A percentile compares a stretch with the other conserved stretches of the same genome.
phyloP scores from a whole-genome alignment of 2,797 vertebrate genomes.

The Chiroxiphia lanceolata region DNA sequence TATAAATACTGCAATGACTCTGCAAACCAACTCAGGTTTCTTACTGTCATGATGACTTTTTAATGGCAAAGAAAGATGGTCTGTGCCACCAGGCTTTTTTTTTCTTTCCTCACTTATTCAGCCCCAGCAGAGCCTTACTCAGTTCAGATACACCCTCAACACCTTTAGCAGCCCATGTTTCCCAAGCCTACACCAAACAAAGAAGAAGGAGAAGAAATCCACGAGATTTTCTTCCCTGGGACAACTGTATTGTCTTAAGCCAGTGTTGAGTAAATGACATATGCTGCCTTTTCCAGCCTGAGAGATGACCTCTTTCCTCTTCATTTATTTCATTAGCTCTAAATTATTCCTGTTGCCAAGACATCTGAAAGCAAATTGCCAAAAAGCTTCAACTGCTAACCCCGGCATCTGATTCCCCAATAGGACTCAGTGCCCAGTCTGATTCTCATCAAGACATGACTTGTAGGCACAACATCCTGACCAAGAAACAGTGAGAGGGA shows the following conservation, averaged over 20 bases:
- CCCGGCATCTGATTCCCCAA: not conserved
- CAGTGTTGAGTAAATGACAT: not conserved
- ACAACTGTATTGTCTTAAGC: not conserved
- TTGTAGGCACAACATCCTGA: not conserved
- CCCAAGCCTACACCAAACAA: not conserved
- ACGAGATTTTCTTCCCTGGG: not conserved
- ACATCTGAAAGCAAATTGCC: constrained; percentile 22
- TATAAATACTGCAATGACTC: not conserved
- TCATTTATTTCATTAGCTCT: not conserved
- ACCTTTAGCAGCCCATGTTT: not conserved
- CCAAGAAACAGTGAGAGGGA: not conserved
- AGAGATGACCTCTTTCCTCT: not conserved
- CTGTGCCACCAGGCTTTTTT: not conserved
- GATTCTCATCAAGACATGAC: not conserved
- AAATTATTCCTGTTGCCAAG: constrained; percentile 4
- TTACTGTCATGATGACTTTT: not conserved
- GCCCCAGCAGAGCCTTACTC: not conserved
- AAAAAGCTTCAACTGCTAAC: not conserved
- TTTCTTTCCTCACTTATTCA: not conserved
- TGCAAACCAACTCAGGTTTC: not conserved
- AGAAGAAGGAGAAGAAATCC: not conserved
- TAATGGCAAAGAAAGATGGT: not conserved
- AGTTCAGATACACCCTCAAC: not conserved
- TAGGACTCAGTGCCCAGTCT: not conserved
- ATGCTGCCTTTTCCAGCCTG: not conserved